phyloP scores from a whole-genome alignment of 2,888 invertebrate species.

The Amphipoea oculea region DNA sequence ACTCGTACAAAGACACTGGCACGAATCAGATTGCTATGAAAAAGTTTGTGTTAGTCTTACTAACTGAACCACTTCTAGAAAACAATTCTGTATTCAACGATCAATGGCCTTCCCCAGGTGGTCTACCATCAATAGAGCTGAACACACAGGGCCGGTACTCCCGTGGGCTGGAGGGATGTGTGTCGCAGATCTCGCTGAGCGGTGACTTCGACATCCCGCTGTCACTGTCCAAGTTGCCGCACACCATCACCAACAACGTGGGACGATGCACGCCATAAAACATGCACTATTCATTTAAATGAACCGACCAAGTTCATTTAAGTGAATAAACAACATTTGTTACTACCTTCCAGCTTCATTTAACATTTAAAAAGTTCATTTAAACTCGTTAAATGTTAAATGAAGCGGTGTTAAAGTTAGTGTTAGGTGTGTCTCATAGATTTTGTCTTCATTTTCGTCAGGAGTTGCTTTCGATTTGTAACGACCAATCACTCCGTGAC shows the following conservation, averaged over 20 bases:
- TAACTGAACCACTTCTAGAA: neutral
- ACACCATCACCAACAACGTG: constrained; percentile 90
- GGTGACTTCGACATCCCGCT: constrained; percentile 94
- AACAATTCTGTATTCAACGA: neutral
- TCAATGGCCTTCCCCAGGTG: constrained; percentile 91
- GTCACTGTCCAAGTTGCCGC: constrained; percentile 91
- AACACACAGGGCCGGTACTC: constrained; percentile 93
- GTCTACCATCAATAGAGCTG: constrained; percentile 94
- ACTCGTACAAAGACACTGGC: neutral
- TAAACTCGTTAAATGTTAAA: constrained; percentile 60
- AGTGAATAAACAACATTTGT: constrained; percentile 62
- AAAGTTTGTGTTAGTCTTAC: neutral
- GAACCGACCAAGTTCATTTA: constrained; percentile 69
- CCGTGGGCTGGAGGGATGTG: constrained; percentile 95
- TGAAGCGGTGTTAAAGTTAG: constrained; percentile 64
- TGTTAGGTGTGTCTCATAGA: constrained; percentile 69
- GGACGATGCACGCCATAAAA: constrained; percentile 86
- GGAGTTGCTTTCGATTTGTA: constrained; percentile 65
- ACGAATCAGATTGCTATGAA: constrained; percentile 1
- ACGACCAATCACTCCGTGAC: constrained; percentile 79
- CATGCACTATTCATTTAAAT: constrained; percentile 69
- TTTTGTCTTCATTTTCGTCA: constrained; percentile 57
- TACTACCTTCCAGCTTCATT: constrained; percentile 54
- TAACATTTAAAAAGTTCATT: constrained; percentile 49
- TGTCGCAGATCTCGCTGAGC: constrained; percentile 95